phyloP scores from a whole-genome alignment of 2,888 invertebrate genomes.

The Phasia obesa region DNA sequence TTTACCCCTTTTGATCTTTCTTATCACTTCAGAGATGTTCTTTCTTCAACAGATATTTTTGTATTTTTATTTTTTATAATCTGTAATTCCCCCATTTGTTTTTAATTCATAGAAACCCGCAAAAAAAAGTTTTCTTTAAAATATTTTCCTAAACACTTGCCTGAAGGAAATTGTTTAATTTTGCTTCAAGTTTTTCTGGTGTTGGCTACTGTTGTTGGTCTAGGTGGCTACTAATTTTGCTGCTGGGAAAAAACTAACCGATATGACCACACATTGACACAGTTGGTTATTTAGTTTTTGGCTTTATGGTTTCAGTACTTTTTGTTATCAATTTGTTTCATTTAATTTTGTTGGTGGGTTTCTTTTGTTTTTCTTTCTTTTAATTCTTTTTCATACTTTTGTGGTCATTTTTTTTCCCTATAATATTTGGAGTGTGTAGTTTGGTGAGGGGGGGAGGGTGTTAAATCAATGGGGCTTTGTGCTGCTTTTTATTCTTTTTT shows the following conservation, averaged over 20 bases:
- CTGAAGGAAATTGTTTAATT: slow-evolving; percentile 4
- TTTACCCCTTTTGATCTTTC: no score
- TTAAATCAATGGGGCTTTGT: slow-evolving; percentile 18
- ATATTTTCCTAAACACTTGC: no score
- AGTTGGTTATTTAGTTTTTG: slow-evolving; percentile 69
- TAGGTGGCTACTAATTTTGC: neutral
- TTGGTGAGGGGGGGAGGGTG: neutral
- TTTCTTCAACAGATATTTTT: no score
- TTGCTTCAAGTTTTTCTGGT: neutral
- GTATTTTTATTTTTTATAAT: no score
- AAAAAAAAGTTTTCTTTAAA: no score
- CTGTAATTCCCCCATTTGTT: no score
- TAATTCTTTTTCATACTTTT: slow-evolving; percentile 6
- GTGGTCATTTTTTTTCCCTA: no score
- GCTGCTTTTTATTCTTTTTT: neutral
- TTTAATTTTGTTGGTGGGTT: slow-evolving; percentile 35
- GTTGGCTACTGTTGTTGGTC: neutral
- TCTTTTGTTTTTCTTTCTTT: neutral
- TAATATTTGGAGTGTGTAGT: no score
- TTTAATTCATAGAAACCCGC: no score
- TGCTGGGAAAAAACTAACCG: slow-evolving; percentile 34
- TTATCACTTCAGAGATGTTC: no score
- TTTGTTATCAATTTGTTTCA: slow-evolving; percentile 37
- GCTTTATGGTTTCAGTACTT: slow-evolving; percentile 53
- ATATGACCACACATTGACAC: slow-evolving; percentile 66